phyloP scores from a whole-genome alignment of 1,140 invertebrate genomes.

The Onthophagus taurus region DNA sequence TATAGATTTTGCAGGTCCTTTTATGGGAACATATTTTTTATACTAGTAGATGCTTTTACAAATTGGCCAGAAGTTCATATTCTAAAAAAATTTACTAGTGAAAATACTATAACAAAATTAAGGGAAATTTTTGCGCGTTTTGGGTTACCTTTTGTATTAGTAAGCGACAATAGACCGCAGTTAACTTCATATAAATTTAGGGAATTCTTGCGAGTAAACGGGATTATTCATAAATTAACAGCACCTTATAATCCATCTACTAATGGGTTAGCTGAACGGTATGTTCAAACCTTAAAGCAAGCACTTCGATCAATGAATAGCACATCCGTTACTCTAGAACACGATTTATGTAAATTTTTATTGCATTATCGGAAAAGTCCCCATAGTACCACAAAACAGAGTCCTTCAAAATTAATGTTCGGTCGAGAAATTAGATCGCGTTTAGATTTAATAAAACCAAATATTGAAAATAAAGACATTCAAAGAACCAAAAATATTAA shows the following conservation, averaged over 20 bases:
- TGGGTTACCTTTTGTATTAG: constrained; percentile 20
- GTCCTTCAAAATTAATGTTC: no score
- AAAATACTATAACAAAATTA: constrained; percentile 12
- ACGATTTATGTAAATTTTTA: no score
- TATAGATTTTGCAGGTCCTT: constrained; percentile 28
- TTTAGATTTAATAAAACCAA: no score
- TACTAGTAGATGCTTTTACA: constrained; percentile 25
- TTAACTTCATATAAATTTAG: constrained; percentile 14
- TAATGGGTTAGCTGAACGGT: constrained; percentile 33
- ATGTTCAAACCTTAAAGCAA: constrained; percentile 29
- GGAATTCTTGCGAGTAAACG: constrained; percentile 17
- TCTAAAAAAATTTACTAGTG: background rate
- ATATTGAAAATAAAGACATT: no score
- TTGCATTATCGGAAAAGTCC: no score
- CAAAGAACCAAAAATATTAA: no score
- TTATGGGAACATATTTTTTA: constrained; percentile 19
- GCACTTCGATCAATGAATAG: no score
- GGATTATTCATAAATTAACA: constrained; percentile 25
- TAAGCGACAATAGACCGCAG: constrained; percentile 22
- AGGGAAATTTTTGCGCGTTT: constrained; percentile 17
- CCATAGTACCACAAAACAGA: no score
- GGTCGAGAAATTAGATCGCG: no score
- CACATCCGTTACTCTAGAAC: no score
- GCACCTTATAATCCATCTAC: constrained; percentile 31
- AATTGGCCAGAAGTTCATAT: constrained; percentile 28